Conservation (phyloP, 1,140 invertebrate genomes). For the Parasteatoda tepidariorum region DNA sequence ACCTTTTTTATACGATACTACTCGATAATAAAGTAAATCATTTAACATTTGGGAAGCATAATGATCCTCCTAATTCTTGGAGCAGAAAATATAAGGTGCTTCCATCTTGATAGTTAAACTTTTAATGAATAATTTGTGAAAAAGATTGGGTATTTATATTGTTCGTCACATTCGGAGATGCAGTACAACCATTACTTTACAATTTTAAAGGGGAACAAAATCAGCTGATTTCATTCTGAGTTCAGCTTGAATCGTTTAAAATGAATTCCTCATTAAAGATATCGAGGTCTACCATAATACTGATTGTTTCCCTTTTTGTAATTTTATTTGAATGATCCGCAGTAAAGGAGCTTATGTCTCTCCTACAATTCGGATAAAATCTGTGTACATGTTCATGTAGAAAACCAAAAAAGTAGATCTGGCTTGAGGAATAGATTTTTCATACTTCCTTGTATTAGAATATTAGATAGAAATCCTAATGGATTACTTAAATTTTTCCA, state of each 20-base stretch:
- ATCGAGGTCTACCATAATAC: slow-evolving; percentile 19
- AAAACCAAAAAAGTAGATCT: background rate
- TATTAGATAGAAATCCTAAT: background rate
- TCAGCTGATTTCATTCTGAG: background rate
- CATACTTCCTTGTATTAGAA: background rate
- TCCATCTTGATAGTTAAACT: background rate
- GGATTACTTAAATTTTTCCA: background rate
- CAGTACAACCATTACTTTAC: background rate
- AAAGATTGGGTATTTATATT: too few relatives aligned
- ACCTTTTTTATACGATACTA: background rate
- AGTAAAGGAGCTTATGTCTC: background rate
- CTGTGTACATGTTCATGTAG: background rate
- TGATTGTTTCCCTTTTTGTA: slow-evolving; percentile 5
- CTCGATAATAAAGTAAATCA: slow-evolving; percentile 11
- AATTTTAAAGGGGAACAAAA: slow-evolving; percentile 15
- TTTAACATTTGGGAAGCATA: background rate
- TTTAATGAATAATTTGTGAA: background rate
- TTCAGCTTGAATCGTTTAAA: slow-evolving; percentile 23
- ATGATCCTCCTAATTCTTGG: slow-evolving; percentile 4
- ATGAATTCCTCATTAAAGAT: background rate
- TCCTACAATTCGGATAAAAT: background rate
- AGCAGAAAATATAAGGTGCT: background rate
- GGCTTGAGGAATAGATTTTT: background rate
- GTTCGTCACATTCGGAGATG: too few relatives aligned
- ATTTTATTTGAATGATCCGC: background rate